phyloP scores from a whole-genome alignment of 1,140 invertebrate species.

The Drosophila trapezifrons region DNA sequence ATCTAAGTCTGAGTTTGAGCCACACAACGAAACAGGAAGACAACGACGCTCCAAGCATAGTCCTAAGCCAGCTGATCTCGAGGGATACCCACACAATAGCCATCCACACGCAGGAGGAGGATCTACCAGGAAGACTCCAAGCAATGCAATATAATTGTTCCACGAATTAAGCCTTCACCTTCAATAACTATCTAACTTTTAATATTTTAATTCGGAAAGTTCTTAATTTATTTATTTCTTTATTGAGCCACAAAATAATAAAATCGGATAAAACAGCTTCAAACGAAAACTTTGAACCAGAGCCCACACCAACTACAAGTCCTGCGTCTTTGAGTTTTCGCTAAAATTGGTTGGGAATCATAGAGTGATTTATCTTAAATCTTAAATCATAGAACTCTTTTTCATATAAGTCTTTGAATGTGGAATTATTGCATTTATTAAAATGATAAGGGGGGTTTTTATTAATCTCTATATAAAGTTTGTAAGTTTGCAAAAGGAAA shows the following conservation, averaged over 20 bases:
- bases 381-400: background rate
- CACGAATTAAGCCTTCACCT: background rate
- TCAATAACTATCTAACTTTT: background rate
- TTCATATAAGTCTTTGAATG: background rate
- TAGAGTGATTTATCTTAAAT: background rate
- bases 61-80: background rate
- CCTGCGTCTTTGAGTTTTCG: background rate
- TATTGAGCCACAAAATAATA: background rate
- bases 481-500: no score
- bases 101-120: background rate
- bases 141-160: background rate
- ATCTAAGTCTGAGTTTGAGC: conserved; percentile 4
- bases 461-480: no score
- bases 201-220: no score
- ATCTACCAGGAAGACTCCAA: background rate
- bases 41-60: background rate
- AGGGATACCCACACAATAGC: background rate
- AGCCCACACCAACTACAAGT: background rate
- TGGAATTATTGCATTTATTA: background rate
- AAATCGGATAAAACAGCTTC: conserved; percentile 3
- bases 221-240: conserved; percentile 9
- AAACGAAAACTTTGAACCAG: background rate
- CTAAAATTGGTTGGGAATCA: background rate
- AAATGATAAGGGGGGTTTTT: no score
- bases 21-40: background rate